These are phyloP conservation scores for Zootermopsis nevadensis DNA, from an alignment of 2,888 invertebrate species.

Conservation along the genomic window DNA sequence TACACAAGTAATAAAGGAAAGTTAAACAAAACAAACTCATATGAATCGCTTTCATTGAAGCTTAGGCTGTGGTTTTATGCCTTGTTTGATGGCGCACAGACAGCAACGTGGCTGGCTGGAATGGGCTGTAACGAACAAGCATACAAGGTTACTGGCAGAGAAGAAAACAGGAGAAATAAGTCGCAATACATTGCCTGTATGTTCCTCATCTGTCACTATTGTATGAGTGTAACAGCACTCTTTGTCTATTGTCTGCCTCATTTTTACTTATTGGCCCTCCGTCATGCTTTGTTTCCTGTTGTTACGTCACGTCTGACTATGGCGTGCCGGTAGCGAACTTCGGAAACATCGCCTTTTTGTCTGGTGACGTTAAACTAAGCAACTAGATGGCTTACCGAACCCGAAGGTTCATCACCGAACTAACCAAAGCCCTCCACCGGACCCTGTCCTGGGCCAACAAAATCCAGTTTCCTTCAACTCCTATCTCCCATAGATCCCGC, in stretches of 20 bases:
- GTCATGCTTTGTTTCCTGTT: neutral
- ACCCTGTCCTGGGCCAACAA: too few species aligned
- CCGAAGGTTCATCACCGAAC: too few species aligned
- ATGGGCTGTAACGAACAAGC: neutral
- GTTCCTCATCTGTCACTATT: neutral
- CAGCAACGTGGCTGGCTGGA: neutral
- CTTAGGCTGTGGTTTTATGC: neutral
- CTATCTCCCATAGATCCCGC: too few species aligned
- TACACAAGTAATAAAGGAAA: neutral
- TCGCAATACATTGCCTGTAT: neutral
- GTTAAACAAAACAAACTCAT: neutral
- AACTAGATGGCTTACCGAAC: too few species aligned
- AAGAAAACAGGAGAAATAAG: constrained; percentile 5
- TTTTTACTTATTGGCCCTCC: neutral
- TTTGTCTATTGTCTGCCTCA: neutral
- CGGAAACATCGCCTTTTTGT: too few species aligned
- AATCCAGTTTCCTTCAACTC: too few species aligned
- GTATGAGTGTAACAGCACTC: neutral
- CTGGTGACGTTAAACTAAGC: too few species aligned
- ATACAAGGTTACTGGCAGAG: neutral
- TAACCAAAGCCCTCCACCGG: too few species aligned
- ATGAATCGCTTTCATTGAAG: neutral
- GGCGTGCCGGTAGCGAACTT: too few species aligned
- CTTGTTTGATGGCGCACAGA: neutral
- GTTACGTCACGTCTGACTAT: too few species aligned